These are phyloP conservation scores for Drosophila simulans DNA, from an alignment of 1,140 invertebrate species.

Conservation along the genomic window DNA sequence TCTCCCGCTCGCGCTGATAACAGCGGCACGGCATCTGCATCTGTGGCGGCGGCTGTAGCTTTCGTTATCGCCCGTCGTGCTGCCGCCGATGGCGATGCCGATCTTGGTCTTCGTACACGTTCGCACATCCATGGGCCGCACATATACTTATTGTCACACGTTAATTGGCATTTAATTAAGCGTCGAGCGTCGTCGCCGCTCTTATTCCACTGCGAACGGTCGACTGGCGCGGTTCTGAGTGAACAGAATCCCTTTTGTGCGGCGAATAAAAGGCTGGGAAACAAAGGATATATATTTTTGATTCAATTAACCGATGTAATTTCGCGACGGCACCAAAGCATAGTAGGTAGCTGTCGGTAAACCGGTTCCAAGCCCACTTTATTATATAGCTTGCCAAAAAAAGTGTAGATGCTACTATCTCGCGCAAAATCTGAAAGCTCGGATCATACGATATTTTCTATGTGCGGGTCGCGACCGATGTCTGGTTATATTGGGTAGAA, in stretches of 20 bases:
- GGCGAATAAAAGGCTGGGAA: conserved; percentile 16
- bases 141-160: conserved; percentile 73
- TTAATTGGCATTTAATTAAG: conserved; percentile 83
- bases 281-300: conserved; percentile 56
- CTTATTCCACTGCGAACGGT: conserved; percentile 66
- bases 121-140: conserved; percentile 19
- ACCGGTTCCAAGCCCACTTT: conserved; percentile 1
- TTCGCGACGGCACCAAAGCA: conserved; percentile 7
- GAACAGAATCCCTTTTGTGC: conserved; percentile 10
- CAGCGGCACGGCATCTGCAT: conserved; percentile 10
- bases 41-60: conserved; percentile 45
- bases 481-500: conserved; percentile 78
- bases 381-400: conserved; percentile 25
- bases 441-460: conserved; percentile 78
- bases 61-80: conserved; percentile 58
- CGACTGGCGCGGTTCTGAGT: conserved; percentile 50
- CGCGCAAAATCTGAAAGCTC: conserved; percentile 43
- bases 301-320: conserved; percentile 46
- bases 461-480: conserved; percentile 69
- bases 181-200: conserved; percentile 52
- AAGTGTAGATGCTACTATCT: conserved; percentile 41
- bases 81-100: conserved; percentile 35
- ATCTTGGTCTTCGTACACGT: conserved; percentile 57
- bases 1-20: conserved; percentile 56
- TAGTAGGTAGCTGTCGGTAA: background rate